Percentiles rank a stretch among this genome's conserved stretches.
phyloP scores from a whole-genome alignment of 2,888 invertebrate genomes.

The Cecidostiba fungosa region DNA sequence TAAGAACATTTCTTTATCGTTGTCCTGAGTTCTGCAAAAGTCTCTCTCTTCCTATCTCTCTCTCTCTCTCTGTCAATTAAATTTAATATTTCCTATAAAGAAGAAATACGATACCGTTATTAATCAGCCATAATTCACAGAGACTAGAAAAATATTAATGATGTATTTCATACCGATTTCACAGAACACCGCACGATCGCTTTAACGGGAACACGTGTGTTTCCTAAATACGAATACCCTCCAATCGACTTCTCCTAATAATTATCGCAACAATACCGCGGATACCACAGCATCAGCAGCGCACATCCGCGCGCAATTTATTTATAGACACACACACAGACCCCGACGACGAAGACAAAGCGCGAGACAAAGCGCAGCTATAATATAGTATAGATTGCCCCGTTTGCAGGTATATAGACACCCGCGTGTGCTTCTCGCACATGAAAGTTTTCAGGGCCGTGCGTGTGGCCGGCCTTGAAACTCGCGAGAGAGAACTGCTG shows the following conservation, averaged over 20 bases:
- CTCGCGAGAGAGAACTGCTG: constrained; percentile 24
- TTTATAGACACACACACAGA: constrained; percentile 40
- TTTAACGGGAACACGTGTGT: too few relatives aligned
- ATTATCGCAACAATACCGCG: not conserved
- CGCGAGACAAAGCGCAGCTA: constrained; percentile 53
- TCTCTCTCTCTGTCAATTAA: not conserved
- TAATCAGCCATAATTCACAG: not conserved
- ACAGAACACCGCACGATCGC: too few relatives aligned
- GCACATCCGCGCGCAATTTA: constrained; percentile 40
- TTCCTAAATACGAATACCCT: too few relatives aligned
- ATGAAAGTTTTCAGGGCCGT: constrained; percentile 61
- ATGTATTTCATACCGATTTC: too few relatives aligned
- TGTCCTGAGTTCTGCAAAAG: not conserved
- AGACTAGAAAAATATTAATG: too few relatives aligned
- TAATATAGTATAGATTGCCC: not conserved
- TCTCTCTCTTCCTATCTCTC: not conserved
- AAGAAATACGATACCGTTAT: not conserved
- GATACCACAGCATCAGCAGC: not conserved
- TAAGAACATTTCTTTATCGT: not conserved
- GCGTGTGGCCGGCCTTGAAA: constrained; percentile 60
- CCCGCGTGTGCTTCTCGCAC: constrained; percentile 5
- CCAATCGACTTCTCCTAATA: too few relatives aligned
- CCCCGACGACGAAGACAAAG: constrained; percentile 45
- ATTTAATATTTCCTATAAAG: not conserved
- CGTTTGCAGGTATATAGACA: not conserved